These are phyloP conservation scores for Sciurus vulgaris DNA, from an alignment of 2,797 vertebrate genomes.

Conservation along the genomic window DNA sequence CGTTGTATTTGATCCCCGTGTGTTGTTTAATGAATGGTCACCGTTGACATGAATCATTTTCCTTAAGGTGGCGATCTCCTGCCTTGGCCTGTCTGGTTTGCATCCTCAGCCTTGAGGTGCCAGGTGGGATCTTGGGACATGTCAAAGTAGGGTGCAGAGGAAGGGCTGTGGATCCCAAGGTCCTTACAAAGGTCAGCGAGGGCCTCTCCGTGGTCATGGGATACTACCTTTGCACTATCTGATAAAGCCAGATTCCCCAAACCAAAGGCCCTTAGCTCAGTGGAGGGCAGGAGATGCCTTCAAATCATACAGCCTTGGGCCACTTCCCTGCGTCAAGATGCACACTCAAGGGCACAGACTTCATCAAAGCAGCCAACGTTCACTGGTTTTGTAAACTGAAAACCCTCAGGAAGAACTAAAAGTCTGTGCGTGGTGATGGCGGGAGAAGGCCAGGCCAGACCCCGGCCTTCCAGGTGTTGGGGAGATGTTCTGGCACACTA, in stretches of 20 bases:
- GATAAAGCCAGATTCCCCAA: not conserved
- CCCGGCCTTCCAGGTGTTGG: rapidly evolving
- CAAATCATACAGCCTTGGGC: not conserved
- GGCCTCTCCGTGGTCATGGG: not conserved
- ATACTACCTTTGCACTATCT: not conserved
- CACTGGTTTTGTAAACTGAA: not conserved
- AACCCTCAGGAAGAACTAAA: not conserved
- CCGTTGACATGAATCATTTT: not conserved
- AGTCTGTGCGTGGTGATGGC: no score
- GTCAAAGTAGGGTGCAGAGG: not conserved
- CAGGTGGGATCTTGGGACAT: not conserved
- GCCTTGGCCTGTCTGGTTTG: not conserved
- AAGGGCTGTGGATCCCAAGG: no score
- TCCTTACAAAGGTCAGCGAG: not conserved
- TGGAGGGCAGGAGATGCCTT: not conserved
- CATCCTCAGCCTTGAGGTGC: not conserved
- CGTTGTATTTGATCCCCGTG: no score
- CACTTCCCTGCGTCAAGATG: not conserved
- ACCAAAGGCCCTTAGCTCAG: not conserved
- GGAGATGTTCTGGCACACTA: no score
- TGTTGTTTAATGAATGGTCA: not conserved
- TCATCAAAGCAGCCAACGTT: not conserved
- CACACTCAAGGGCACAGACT: not conserved
- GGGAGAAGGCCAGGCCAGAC: not conserved
- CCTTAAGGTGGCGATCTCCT: not conserved